Percentiles rank a stretch among this genome's conserved stretches.
These are phyloP conservation scores for Drosophila parvula DNA, from an alignment of 1,140 invertebrate genomes.

Conservation along the genomic window DNA sequence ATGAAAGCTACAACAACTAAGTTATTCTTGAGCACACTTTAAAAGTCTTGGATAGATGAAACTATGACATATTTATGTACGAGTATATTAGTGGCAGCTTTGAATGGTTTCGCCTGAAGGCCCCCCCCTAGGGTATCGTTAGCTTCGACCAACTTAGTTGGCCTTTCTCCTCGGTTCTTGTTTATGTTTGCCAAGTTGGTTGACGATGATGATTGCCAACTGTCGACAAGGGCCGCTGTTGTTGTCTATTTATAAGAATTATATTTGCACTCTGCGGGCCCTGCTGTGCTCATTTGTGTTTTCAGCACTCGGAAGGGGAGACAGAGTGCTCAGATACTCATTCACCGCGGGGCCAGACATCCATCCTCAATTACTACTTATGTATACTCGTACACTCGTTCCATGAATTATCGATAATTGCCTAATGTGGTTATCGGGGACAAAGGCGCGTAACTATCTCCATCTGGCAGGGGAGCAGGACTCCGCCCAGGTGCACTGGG, in stretches of 20 bases:
- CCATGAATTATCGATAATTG: slow-evolving; percentile 79
- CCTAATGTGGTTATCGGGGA: slow-evolving; percentile 60
- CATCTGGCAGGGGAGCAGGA: slow-evolving; percentile 7
- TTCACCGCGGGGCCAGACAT: slow-evolving; percentile 12
- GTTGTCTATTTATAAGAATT: slow-evolving; percentile 82
- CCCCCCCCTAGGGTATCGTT: slow-evolving; percentile 10
- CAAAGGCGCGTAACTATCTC: slow-evolving; percentile 38
- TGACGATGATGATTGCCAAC: slow-evolving; percentile 66
- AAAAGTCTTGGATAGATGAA: no score
- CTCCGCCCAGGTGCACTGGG: slow-evolving; percentile 45
- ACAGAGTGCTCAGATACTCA: not conserved
- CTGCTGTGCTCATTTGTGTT: slow-evolving; percentile 63
- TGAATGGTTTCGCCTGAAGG: not conserved
- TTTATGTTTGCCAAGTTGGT: slow-evolving; percentile 70
- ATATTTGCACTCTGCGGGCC: slow-evolving; percentile 73
- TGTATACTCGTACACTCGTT: no score
- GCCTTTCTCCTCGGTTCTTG: slow-evolving; percentile 22
- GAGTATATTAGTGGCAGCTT: not conserved
- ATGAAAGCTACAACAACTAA: not conserved
- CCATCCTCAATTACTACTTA: slow-evolving; percentile 54
- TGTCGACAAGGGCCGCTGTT: slow-evolving; percentile 76
- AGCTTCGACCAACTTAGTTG: slow-evolving; percentile 17
- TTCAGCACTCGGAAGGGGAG: slow-evolving; percentile 17
- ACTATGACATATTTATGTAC: not conserved
- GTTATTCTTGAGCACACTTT: not conserved